Percentiles rank a stretch among this genome's conserved stretches.
Evolutionary conservation across 2,888 invertebrate species (phyloP).

Genomic region (Amphipoea oculea): DNA sequence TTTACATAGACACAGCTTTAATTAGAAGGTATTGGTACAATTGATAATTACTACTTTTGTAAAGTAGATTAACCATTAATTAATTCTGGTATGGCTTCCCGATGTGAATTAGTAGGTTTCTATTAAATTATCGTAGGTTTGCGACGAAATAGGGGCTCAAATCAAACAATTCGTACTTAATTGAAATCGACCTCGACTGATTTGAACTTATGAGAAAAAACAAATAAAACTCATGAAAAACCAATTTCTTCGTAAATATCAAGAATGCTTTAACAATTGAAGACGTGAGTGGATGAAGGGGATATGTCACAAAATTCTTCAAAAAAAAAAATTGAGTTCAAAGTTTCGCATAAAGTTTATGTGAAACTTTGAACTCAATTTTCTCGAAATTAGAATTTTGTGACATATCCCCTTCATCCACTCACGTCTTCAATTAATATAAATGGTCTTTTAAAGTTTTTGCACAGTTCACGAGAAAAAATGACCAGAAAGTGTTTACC

Average conservation of each 20-base stretch:
- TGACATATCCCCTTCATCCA: too few relatives aligned
- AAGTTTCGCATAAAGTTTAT: too few relatives aligned
- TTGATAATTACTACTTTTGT: slow-evolving; percentile 3
- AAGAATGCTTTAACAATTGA: not conserved
- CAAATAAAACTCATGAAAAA: not conserved
- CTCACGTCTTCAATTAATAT: not conserved
- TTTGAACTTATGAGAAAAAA: not conserved
- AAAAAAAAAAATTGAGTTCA: too few relatives aligned
- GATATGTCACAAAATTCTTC: too few relatives aligned
- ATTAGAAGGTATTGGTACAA: slow-evolving; percentile 5
- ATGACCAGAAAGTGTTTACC: not conserved
- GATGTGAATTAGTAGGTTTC: not conserved
- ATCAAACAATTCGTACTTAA: not conserved
- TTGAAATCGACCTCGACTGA: not conserved
- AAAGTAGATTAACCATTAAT: not conserved
- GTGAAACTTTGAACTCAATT: too few relatives aligned
- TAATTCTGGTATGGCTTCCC: not conserved
- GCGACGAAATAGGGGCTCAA: not conserved
- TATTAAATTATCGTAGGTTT: not conserved
- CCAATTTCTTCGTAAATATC: not conserved
- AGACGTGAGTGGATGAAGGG: too few relatives aligned
- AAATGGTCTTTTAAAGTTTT: not conserved
- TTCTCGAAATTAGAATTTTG: too few relatives aligned
- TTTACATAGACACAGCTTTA: not conserved
- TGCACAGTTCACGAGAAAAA: not conserved